phyloP scores from a whole-genome alignment of 2,797 vertebrate species.

The Anisognathus igniventris region DNA sequence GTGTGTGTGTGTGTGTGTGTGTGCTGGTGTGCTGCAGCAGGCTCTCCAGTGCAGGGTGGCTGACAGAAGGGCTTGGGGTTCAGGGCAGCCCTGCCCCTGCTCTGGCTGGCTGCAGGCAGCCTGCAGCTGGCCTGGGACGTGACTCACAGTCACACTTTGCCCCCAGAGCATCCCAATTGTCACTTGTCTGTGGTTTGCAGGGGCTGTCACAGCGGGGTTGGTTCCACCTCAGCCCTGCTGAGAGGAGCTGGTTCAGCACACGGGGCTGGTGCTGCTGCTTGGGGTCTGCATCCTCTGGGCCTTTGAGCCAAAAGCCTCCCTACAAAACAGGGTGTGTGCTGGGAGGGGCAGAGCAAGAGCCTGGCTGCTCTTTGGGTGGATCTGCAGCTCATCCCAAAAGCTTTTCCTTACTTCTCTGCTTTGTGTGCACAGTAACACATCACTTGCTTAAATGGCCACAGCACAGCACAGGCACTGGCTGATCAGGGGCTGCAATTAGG shows the following conservation, averaged over 20 bases:
- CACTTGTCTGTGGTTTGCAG: not conserved
- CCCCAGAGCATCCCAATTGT: not conserved
- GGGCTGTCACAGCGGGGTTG: not conserved
- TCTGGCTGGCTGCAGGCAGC: not conserved
- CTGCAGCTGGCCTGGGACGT: not conserved
- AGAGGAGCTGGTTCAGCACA: not conserved
- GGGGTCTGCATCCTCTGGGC: not conserved
- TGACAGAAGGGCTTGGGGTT: not conserved
- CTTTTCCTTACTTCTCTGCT: not conserved
- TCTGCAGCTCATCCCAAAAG: not conserved
- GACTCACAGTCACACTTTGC: not conserved
- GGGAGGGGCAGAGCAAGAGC: not conserved
- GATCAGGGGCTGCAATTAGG: not conserved
- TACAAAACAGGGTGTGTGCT: not conserved
- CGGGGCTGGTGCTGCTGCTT: rapidly evolving
- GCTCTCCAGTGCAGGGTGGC: rapidly evolving
- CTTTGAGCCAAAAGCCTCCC: not conserved
- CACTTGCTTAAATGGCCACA: not conserved
- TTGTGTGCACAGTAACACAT: not conserved
- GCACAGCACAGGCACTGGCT: not conserved
- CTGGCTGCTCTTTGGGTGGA: not conserved
- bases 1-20: not conserved
- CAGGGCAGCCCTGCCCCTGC: not conserved
- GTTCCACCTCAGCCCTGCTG: not conserved
- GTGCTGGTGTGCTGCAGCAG: rapidly evolving